These are phyloP conservation scores for Tetramorium parvispinum DNA, from an alignment of 1,140 invertebrate genomes.

Conservation along the genomic window DNA sequence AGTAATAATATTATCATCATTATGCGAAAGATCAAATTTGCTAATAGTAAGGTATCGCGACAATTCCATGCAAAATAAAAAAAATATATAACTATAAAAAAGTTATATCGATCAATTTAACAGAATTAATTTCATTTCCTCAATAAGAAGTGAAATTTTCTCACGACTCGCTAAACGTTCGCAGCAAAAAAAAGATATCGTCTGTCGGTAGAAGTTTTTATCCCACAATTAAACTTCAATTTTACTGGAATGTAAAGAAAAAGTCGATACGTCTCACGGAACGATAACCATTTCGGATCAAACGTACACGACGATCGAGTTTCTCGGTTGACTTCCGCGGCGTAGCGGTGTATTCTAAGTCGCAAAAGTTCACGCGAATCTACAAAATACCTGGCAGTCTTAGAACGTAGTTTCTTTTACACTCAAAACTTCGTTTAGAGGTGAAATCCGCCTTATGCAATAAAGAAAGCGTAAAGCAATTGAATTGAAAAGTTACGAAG, in stretches of 20 bases:
- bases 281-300: slow-evolving; percentile 32
- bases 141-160: slow-evolving; percentile 5
- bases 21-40: background rate
- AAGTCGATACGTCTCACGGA: background rate
- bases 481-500: slow-evolving; percentile 17
- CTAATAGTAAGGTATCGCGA: background rate
- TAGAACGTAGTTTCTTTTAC: slow-evolving; percentile 32
- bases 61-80: background rate
- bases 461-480: slow-evolving; percentile 26
- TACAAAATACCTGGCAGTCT: slow-evolving; percentile 44
- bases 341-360: background rate
- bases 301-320: slow-evolving; percentile 39
- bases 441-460: slow-evolving; percentile 55
- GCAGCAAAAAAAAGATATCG: background rate
- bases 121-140: background rate
- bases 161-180: slow-evolving; percentile 12
- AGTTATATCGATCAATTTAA: background rate
- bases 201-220: slow-evolving; percentile 8
- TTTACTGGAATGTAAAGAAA: slow-evolving; percentile 1
- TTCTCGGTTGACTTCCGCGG: background rate
- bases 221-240: background rate
- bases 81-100: background rate
- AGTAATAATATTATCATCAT: background rate
- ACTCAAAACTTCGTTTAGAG: slow-evolving; percentile 46
- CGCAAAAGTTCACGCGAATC: slow-evolving; percentile 41